Base-by-base conservation (phyloP, 2,888 invertebrate genomes). In the Caenorhabditis panamensis region DNA sequence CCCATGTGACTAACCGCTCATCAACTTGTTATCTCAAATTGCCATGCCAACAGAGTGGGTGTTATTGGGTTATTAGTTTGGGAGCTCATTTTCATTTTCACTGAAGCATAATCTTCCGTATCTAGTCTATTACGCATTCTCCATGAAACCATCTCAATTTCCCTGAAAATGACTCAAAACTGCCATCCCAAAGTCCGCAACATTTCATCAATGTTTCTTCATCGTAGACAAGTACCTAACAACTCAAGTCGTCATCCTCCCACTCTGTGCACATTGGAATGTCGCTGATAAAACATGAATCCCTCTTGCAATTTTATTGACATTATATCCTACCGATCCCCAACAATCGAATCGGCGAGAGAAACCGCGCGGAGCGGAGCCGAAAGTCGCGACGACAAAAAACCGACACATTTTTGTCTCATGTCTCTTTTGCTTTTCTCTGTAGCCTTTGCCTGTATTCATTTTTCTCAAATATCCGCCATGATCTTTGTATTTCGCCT, bases 221-320 rank as follows among this genome's bases (percentile, higher is more conserved):
- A 56, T 41, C 22, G 44, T 53, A 59, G 75, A 75, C 75, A 75
- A 75, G 75, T 75, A 61, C 75, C 72, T 31, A 56, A 56, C 54
- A 61, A 44, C 71, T 72, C 63, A 28, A 62, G 11, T 41, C 41
- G 41, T 13, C 13, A 41, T 41, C 41, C 41, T 41, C 41, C 41
- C 44, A 11, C 53, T 47, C 36, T 26, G 26, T 37, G 51, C 37
- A 56, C 44, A 36, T 59, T 62, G 58, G 59, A 75, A 66, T 75
- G 66, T 66, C 41, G 28, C 61, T 75, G 75, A 75, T 75, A 75
- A 75, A 75, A 75, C 75, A 75, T 75, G 75, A 75, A 59, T 75
- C 75, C 24, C 66, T 61, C 75, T 66, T 75, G 72, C 72, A 72
- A 63, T 72, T 63, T 13, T 75, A 67, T 75, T 75, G 75, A 75